phyloP scores from a whole-genome alignment of 2,113 vertebrate genomes.

The Orthonyx spaldingii region DNA sequence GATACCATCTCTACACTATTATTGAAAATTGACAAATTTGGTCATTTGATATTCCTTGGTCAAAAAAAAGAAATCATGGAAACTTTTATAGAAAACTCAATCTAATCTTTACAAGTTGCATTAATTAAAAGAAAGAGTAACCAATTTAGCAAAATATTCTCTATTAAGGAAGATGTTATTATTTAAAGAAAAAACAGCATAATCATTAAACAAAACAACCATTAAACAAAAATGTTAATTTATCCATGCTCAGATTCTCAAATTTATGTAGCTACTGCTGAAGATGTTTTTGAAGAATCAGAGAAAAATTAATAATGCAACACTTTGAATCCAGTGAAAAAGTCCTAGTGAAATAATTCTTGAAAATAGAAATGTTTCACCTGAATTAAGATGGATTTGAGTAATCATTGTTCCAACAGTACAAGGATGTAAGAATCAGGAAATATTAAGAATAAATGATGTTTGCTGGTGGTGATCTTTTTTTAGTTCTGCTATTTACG shows the following conservation, averaged over 20 bases:
- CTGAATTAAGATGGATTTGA: neutral
- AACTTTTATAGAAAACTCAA: neutral
- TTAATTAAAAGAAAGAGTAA: neutral
- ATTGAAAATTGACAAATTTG: neutral
- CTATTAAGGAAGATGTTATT: neutral
- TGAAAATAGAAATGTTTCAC: neutral
- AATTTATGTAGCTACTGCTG: neutral
- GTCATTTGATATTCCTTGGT: neutral
- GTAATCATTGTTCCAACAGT: neutral
- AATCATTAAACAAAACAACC: neutral
- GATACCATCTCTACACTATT: neutral
- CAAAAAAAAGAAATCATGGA: neutral
- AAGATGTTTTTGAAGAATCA: neutral
- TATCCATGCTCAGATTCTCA: neutral
- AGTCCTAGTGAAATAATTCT: neutral
- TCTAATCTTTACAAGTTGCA: neutral
- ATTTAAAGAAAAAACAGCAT: neutral
- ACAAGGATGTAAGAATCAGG: neutral
- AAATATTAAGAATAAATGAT: neutral
- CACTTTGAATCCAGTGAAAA: neutral
- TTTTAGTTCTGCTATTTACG: neutral
- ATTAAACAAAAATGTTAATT: neutral
- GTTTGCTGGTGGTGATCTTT: neutral
- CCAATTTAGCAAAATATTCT: neutral
- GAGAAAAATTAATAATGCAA: neutral